phyloP scores from a whole-genome alignment of 1,140 invertebrate genomes.

The Elymnias hypermnestra region DNA sequence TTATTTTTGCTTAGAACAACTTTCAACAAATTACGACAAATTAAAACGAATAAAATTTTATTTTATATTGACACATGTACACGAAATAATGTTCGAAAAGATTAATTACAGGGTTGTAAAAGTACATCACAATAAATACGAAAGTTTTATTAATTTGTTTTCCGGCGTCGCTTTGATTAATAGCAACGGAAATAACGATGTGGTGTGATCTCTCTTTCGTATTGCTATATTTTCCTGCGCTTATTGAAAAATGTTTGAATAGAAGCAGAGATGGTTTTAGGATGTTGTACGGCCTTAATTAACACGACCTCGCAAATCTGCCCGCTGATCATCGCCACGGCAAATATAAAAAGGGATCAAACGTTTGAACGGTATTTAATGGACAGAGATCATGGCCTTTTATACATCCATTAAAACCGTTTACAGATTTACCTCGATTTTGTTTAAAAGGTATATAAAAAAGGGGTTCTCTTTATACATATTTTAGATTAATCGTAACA shows the following conservation, averaged over 20 bases:
- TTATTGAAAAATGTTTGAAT: too few relatives aligned
- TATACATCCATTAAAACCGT: slow-evolving; percentile 68
- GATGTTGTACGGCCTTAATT: slow-evolving; percentile 36
- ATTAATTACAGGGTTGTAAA: background rate
- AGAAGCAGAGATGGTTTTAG: slow-evolving; percentile 1
- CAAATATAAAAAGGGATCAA: slow-evolving; percentile 74
- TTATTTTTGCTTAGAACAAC: too few relatives aligned
- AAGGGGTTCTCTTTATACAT: slow-evolving; percentile 42
- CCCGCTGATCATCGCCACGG: slow-evolving; percentile 51
- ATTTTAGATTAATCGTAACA: slow-evolving; percentile 50
- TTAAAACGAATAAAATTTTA: too few relatives aligned
- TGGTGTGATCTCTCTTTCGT: too few relatives aligned
- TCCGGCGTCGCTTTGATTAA: too few relatives aligned
- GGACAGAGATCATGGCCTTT: slow-evolving; percentile 68
- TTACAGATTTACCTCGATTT: slow-evolving; percentile 62
- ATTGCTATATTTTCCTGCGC: too few relatives aligned
- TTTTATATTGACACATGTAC: too few relatives aligned
- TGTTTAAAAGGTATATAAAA: slow-evolving; percentile 47
- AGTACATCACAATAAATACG: background rate
- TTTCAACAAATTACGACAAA: too few relatives aligned
- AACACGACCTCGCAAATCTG: slow-evolving; percentile 52
- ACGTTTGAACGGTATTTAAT: slow-evolving; percentile 74
- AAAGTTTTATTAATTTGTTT: too few relatives aligned
- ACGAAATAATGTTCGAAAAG: too few relatives aligned
- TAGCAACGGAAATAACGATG: too few relatives aligned